Conservation (phyloP, 2,888 invertebrate species). For the Erebia aethiops region DNA sequence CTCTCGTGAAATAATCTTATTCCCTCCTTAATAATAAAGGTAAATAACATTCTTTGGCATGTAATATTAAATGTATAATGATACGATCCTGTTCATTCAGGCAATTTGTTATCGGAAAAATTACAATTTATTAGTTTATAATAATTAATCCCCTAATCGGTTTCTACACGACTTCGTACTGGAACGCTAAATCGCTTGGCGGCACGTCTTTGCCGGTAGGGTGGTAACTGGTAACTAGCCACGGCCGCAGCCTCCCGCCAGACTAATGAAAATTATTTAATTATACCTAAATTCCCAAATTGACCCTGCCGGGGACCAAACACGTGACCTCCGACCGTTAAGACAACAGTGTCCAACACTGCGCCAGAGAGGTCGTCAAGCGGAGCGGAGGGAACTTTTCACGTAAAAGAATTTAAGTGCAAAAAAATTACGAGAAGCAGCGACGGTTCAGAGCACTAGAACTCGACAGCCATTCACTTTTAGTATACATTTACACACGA, state of each 20-base stretch:
- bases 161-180: too few relatives aligned
- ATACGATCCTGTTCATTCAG: background rate
- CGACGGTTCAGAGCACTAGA: conserved; percentile 19
- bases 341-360: too few relatives aligned
- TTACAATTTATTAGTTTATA: background rate
- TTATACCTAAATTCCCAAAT: too few relatives aligned
- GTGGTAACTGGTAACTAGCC: too few relatives aligned
- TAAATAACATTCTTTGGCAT: background rate
- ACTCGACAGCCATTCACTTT: conserved; percentile 32
- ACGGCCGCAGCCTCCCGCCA: too few relatives aligned
- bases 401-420: conserved; percentile 35
- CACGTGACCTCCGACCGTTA: too few relatives aligned
- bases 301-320: too few relatives aligned
- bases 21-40: background rate
- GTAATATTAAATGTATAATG: background rate
- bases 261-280: too few relatives aligned
- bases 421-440: conserved; percentile 30
- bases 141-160: too few relatives aligned
- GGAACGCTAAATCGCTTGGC: too few relatives aligned
- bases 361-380: background rate
- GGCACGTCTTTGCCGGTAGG: too few relatives aligned
- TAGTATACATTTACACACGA: conserved; percentile 28
- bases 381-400: conserved; percentile 24
- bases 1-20: conserved; percentile 4
- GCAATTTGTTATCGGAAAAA: background rate